Evolutionary conservation across 2,888 invertebrate genomes (phyloP).

Genomic region (Vesta saturnalis): DNA sequence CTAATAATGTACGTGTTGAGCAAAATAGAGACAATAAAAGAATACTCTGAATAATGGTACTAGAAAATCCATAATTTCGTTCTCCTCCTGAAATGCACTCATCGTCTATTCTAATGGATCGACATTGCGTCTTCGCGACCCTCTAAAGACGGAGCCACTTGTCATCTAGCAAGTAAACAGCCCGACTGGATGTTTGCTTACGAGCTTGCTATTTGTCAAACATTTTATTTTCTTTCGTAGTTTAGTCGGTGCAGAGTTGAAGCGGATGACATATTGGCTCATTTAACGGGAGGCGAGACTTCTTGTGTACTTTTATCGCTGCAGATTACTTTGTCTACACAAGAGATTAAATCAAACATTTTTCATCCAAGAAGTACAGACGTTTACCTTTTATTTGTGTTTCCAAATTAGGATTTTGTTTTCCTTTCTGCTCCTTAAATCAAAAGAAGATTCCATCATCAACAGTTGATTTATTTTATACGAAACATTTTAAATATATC

Average conservation of each 20-base stretch:
- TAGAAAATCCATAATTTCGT: constrained; percentile 48
- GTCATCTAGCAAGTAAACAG: constrained; percentile 59
- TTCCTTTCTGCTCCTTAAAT: constrained; percentile 20
- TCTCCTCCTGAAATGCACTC: constrained; percentile 46
- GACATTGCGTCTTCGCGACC: constrained; percentile 45
- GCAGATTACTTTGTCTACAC: constrained; percentile 62
- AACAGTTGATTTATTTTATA: constrained; percentile 31
- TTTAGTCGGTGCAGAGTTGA: constrained; percentile 51
- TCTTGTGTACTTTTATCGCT: constrained; percentile 62
- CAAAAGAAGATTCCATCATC: constrained; percentile 22
- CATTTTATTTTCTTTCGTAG: constrained; percentile 61
- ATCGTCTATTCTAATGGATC: constrained; percentile 54
- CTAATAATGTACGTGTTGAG: too few species aligned
- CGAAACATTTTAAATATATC: neutral
- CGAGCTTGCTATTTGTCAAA: constrained; percentile 61
- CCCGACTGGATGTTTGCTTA: constrained; percentile 60
- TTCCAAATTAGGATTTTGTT: constrained; percentile 36
- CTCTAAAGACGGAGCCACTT: constrained; percentile 56
- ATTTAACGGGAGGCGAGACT: constrained; percentile 53
- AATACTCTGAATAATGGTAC: constrained; percentile 36
- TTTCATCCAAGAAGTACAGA: constrained; percentile 54
- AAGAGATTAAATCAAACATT: constrained; percentile 64
- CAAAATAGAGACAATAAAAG: too few species aligned
- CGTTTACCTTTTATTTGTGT: constrained; percentile 37
- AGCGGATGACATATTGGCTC: constrained; percentile 41